These are phyloP conservation scores for Artibeus lituratus DNA, from an alignment of 2,797 vertebrate genomes.

Conservation along the genomic window DNA sequence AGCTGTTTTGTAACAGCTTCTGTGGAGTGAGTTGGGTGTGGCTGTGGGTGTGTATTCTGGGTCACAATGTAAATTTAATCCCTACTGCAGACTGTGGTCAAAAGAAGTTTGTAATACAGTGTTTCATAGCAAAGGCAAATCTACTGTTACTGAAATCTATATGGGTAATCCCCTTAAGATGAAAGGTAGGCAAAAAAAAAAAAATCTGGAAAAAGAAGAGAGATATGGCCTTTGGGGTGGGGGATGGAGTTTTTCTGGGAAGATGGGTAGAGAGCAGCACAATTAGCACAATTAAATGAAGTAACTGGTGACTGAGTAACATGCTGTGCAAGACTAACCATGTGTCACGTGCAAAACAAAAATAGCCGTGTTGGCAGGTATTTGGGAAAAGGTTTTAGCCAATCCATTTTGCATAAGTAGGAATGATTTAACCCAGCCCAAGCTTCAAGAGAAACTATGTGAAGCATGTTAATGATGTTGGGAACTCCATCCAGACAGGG, in stretches of 20 bases:
- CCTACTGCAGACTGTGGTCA: background rate
- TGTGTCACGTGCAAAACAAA: background rate
- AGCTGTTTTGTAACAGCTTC: background rate
- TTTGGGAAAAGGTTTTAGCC: conserved; percentile 31
- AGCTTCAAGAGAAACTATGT: conserved; percentile 46
- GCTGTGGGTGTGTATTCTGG: background rate
- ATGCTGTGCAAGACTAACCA: background rate
- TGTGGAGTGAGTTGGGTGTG: rapidly evolving
- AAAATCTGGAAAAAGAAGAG: background rate
- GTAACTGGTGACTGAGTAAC: background rate
- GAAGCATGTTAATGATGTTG: conserved; percentile 42
- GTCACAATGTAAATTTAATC: background rate
- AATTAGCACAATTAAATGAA: background rate
- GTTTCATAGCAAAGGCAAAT: background rate
- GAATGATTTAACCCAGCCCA: conserved; percentile 50
- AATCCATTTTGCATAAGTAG: conserved; percentile 56
- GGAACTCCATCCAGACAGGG: conserved; percentile 66
- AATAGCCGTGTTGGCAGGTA: background rate
- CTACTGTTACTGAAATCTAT: background rate
- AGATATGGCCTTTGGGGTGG: background rate
- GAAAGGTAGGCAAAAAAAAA: background rate
- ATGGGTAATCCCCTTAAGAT: background rate
- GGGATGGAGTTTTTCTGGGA: background rate
- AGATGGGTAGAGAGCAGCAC: background rate
- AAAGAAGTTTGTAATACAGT: background rate